Base-by-base conservation (phyloP, 2,113 vertebrate genomes). In the Ranitomeya imitator region DNA sequence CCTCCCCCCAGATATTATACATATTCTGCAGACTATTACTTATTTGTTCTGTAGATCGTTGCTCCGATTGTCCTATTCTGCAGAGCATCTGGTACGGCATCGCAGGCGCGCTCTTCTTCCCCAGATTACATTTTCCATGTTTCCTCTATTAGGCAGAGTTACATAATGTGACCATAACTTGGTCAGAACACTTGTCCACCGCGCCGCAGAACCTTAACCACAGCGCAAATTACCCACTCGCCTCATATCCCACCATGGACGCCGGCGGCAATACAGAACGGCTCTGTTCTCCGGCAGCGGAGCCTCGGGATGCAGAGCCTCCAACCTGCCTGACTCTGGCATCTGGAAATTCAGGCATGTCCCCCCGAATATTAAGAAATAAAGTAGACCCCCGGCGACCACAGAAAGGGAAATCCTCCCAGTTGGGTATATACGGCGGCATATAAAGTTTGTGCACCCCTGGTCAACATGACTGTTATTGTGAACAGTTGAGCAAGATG, bases 181-280 rank as follows among this genome's bases (percentile, higher is more conserved):
- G 69, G 69, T 73, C 69, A 73, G 69, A 73, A 26, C 69, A 79
- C 78, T 59, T 26, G 55, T 57, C 77, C 78, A 16, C 57, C 55
- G 21, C 79, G 31, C 79, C 55, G 79, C 79, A 60, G 55, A 37
- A 81, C 79, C 79, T 81, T 55, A 81, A 81, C 55, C 79, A 26
- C 55, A 80, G 79, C 55, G 37, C 60, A n/a, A 67, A 65, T 31
- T 67, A 19, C 16, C 61, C 74, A 23, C 26, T 8, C 2, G 37
- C 57, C n/a, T 19, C 80, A 10, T 11, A 61, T 21, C 61, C 19
- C 81, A n/a, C 16, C 54, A 61, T 60, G 7, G 13, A 57, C 55
- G 15, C 11, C 57, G 23, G n/a, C 26, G 26, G 26, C 52, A 37
- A 23, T 61, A 18, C 79, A 77, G 15, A 52, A 19, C 0, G 1